Conservation (phyloP, 2,797 vertebrate genomes). For the Sebastes nivosus region DNA sequence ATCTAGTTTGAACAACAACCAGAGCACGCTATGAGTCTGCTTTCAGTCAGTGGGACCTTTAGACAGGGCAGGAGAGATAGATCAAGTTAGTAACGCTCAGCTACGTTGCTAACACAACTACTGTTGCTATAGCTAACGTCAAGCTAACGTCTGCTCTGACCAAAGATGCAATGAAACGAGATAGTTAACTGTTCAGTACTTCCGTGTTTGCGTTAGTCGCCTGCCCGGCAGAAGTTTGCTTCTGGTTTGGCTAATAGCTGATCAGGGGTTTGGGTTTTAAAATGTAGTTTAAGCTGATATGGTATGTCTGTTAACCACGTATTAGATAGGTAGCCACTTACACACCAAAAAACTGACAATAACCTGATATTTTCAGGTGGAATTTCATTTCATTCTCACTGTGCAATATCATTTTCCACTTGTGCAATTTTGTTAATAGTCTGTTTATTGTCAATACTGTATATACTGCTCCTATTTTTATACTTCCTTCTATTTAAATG, state of each 20-base stretch:
- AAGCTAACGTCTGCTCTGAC: not conserved
- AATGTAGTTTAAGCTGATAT: not conserved
- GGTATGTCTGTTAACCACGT: not conserved
- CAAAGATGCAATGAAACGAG: not conserved
- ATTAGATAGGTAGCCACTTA: not conserved
- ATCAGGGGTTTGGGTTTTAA: fast-evolving
- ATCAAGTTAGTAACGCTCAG: no score
- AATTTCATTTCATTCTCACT: no score
- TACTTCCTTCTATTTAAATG: no score
- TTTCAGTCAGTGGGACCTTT: fast-evolving
- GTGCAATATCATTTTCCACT: no score
- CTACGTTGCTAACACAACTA: not conserved
- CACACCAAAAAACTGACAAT: no score
- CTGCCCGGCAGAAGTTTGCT: fast-evolving
- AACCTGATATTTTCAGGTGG: no score
- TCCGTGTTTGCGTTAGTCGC: slow-evolving; percentile 7
- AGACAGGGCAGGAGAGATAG: fast-evolving
- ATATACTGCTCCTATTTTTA: no score
- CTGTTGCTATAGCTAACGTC: not conserved
- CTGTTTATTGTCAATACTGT: no score
- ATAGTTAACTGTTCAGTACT: fast-evolving
- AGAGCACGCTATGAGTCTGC: fast-evolving
- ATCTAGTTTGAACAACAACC: not conserved
- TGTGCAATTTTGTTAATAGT: no score
- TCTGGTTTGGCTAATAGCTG: not conserved